Evolutionary conservation across 2,113 vertebrate genomes (phyloP), one percentile per base, ranked within the genome.

Genomic region (Myodes glareolus): DNA sequence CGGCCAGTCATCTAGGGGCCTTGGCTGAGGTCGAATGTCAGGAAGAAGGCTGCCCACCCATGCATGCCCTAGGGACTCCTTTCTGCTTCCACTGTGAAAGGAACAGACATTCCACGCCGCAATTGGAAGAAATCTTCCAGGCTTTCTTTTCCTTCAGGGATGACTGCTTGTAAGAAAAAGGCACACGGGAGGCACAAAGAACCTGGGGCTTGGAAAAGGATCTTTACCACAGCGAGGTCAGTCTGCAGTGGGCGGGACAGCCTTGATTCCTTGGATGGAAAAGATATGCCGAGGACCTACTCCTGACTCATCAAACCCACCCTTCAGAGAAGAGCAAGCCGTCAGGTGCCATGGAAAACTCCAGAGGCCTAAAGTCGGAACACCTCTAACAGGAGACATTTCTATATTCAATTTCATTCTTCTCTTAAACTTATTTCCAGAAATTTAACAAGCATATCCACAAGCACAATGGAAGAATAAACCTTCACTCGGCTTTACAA

Each of bases 371-470:
- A 68, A 68, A 75, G 25, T 88, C 45, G 81, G 77, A 91, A 42
- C 76, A 72, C 8, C 39, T 91, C 33, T 45, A 29, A 52, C 45
- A 36, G 67, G 50, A 27, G 12, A 95, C 96, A 97, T 4, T 42
- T 88, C 19, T 55, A 25, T 52, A 90, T 90, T 90, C 96, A 95
- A 21, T 63, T 90, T 88, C 91, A 91, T 42, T 76, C 72, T 63
- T 80, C 70, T 93, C 90, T 87, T 63, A 94, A 95, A 92, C 9
- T 42, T 68, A 65, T 93, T 81, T 86, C 94, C 4, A 96, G 27
- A 94, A 96, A 95, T 89, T 82, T 96, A 94, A 88, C 47, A 92
- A 92, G 93, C 33, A 94, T 42, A 97, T 70, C 58, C 42, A 84
- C 93, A 97, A 95, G n/a, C 1, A 94, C 55, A 92, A 70, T 13